phyloP scores from a whole-genome alignment of 2,797 vertebrate genomes.

The Silurus lanzhouensis region DNA sequence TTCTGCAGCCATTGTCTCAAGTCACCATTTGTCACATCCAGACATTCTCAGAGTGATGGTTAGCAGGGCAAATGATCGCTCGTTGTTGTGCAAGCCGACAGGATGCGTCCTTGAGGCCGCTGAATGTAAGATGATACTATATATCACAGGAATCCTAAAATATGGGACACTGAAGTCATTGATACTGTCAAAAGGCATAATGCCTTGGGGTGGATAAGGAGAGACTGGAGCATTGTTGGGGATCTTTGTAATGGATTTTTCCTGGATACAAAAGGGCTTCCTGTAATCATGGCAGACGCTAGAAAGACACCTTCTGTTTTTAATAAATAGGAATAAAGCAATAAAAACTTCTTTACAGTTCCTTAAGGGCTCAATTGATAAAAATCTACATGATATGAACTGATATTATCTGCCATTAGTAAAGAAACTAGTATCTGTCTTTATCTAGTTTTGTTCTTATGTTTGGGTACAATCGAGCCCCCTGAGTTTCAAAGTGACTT shows the following conservation, averaged over 20 bases:
- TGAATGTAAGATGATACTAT: slow-evolving; percentile 42
- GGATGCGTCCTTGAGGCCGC: slow-evolving; percentile 43
- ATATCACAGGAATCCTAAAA: slow-evolving; percentile 44
- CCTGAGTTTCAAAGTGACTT: not conserved
- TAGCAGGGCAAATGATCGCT: slow-evolving; percentile 49
- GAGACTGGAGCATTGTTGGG: slow-evolving; percentile 40
- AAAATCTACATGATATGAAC: too few species aligned
- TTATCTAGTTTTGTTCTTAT: not conserved
- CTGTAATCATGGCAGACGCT: slow-evolving; percentile 29
- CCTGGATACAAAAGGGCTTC: slow-evolving; percentile 33
- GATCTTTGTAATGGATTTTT: slow-evolving; percentile 45
- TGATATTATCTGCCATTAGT: not conserved
- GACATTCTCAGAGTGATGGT: slow-evolving; percentile 34
- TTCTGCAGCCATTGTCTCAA: slow-evolving; percentile 41
- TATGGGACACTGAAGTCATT: slow-evolving; percentile 41
- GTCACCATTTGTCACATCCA: slow-evolving; percentile 25
- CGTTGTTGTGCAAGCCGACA: slow-evolving; percentile 40
- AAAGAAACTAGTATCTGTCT: not conserved
- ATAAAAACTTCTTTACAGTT: not conserved
- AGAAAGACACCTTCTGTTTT: slow-evolving; percentile 33
- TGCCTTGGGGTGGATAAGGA: slow-evolving; percentile 44
- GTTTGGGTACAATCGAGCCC: not conserved
- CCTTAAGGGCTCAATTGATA: not conserved
- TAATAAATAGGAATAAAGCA: not conserved
- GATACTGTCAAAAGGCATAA: slow-evolving; percentile 50